phyloP scores from a whole-genome alignment of 2,113 vertebrate genomes.

The Hyaena hyaena region DNA sequence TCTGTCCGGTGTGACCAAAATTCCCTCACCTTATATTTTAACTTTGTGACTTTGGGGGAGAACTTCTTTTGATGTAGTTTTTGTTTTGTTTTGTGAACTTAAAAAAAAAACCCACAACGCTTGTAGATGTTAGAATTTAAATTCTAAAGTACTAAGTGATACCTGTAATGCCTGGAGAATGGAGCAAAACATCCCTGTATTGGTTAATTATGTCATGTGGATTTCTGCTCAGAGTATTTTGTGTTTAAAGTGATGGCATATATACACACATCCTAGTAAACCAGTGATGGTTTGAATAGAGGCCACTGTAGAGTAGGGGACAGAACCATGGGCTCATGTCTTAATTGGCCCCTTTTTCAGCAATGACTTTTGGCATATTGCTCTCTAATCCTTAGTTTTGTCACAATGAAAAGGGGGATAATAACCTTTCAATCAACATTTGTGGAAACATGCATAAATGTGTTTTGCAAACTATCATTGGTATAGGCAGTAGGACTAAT shows the following conservation, averaged over 20 bases:
- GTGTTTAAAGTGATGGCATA: neutral
- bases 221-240: neutral
- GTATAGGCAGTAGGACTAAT: neutral
- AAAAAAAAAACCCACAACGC: neutral
- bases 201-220: neutral
- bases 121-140: neutral
- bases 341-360: neutral
- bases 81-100: neutral
- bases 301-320: neutral
- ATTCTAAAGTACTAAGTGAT: neutral
- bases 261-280: neutral
- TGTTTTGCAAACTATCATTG: neutral
- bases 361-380: neutral
- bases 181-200: neutral
- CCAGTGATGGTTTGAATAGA: neutral
- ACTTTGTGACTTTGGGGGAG: neutral
- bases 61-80: neutral
- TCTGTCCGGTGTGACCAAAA: neutral
- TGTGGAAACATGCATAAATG: neutral
- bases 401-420: neutral
- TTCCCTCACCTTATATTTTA: neutral
- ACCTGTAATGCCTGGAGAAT: neutral
- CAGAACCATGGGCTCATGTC: neutral
- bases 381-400: neutral
- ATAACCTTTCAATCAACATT: neutral